Evolutionary conservation across 2,888 invertebrate genomes (phyloP), one percentile per base, ranked within the genome.

Genomic region (Conistra vaccinii): DNA sequence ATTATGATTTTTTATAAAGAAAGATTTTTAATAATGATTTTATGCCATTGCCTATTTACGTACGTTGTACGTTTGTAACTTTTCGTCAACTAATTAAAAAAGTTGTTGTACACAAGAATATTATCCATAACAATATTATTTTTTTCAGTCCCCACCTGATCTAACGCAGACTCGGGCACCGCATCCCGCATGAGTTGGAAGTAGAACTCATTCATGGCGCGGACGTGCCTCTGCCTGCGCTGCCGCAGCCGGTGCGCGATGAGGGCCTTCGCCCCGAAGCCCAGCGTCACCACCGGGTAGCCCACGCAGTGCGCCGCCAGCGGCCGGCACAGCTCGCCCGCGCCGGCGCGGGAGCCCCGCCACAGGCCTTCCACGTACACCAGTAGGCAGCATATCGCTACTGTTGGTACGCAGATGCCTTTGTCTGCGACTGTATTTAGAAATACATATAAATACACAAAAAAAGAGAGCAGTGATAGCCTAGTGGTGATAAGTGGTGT

Each of bases 221-320:
- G 98, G 88, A 99, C 99, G 93, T 99, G 99, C 91, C 98, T 97
- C 96, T 99, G 99, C 92, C 98, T 98, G 86, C 99, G 97, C 97
- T 98, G 97, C 92, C 99, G 97, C 97, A 99, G 98, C 95, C 98
- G 97, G 94, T 98, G 98, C 87, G 98, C 98, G 84, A 99, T 97
- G 93, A 98, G 98, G 93, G 98, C 98, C 97, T 99, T 99, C 91
- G 99, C 98, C 90, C 99, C 99, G 96, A 99, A 99, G 88, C 99
- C 99, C 92, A 99, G 97, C 88, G 99, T 99, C 70, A 99, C 99
- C 87, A 98, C 98, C 77, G 99, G 99, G 97, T 99, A 99, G 76
- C 96, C 97, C 95, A 97, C 98, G 98, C 99, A 99, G 96, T 99
- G 99, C 86, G 99, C 99, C 89, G 99, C 99, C 96, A 99, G 99